These are phyloP conservation scores for Pongo abelii DNA, from an alignment of 2,113 vertebrate genomes.

Conservation along the genomic window DNA sequence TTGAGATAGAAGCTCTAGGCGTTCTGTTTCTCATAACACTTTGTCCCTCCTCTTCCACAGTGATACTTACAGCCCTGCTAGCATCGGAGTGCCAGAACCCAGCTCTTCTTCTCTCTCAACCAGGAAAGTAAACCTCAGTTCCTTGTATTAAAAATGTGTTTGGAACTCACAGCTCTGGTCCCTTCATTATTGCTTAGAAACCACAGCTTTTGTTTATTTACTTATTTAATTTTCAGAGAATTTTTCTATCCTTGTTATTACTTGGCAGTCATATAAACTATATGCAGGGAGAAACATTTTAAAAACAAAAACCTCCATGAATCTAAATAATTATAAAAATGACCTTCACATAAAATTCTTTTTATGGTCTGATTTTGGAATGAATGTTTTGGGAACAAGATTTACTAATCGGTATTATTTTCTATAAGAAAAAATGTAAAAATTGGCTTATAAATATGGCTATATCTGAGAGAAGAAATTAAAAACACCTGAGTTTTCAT, in stretches of 20 bases:
- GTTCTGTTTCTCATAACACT: not conserved
- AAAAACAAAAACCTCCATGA: not conserved
- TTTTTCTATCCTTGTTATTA: not conserved
- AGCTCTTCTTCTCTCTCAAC: not conserved
- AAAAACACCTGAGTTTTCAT: not conserved
- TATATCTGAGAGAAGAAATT: not conserved
- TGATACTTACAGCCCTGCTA: not conserved
- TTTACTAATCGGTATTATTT: not conserved
- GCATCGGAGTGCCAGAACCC: not conserved
- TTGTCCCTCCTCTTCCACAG: not conserved
- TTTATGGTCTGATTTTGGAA: not conserved
- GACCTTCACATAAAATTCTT: constrained; percentile 14
- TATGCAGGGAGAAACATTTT: not conserved
- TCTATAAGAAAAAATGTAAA: not conserved
- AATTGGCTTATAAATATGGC: not conserved
- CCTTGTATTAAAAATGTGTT: not conserved
- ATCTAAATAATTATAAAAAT: not conserved
- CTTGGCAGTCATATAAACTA: not conserved
- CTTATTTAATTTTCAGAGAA: not conserved
- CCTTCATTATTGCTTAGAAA: not conserved
- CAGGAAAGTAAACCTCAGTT: not conserved
- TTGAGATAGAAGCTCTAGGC: not conserved
- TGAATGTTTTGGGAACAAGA: not conserved
- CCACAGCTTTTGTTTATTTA: not conserved
- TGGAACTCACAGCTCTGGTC: not conserved